Conservation (phyloP, 1,140 invertebrate species). For the Zaprionus taronus region DNA sequence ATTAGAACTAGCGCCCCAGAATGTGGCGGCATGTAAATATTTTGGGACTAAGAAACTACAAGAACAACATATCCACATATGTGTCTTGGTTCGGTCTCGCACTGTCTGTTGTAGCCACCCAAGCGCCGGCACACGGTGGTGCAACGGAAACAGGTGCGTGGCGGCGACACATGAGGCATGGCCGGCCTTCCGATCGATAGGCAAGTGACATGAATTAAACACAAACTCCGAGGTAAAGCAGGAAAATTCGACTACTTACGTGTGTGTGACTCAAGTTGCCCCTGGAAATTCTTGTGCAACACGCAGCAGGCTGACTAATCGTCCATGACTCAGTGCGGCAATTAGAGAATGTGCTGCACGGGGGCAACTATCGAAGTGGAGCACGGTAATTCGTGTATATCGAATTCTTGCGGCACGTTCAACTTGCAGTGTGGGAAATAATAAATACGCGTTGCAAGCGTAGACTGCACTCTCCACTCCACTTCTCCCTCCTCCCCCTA, state of each 20-base stretch:
- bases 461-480: neutral
- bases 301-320: constrained; percentile 71
- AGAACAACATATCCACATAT: constrained; percentile 30
- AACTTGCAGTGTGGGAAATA: constrained; percentile 63
- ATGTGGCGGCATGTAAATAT: constrained; percentile 62
- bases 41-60: constrained; percentile 30
- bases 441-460: constrained; percentile 21
- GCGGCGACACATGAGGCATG: constrained; percentile 19
- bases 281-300: constrained; percentile 52
- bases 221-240: constrained; percentile 17
- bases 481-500: neutral
- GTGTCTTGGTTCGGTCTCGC: constrained; percentile 3
- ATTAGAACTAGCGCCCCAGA: constrained; percentile 65
- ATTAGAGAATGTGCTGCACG: constrained; percentile 59
- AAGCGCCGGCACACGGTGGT: constrained; percentile 46
- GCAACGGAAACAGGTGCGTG: constrained; percentile 77
- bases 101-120: constrained; percentile 14
- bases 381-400: constrained; percentile 40
- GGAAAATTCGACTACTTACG: constrained; percentile 23
- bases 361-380: constrained; percentile 32
- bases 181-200: constrained; percentile 31
- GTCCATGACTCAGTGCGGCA: constrained; percentile 67
- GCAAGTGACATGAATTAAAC: constrained; percentile 61
- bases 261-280: constrained; percentile 50
- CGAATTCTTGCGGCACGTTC: constrained; percentile 64